Percentiles rank a stretch among this genome's conserved stretches.
phyloP scores from a whole-genome alignment of 2,888 invertebrate species.

The Lycocerus yunnanus region DNA sequence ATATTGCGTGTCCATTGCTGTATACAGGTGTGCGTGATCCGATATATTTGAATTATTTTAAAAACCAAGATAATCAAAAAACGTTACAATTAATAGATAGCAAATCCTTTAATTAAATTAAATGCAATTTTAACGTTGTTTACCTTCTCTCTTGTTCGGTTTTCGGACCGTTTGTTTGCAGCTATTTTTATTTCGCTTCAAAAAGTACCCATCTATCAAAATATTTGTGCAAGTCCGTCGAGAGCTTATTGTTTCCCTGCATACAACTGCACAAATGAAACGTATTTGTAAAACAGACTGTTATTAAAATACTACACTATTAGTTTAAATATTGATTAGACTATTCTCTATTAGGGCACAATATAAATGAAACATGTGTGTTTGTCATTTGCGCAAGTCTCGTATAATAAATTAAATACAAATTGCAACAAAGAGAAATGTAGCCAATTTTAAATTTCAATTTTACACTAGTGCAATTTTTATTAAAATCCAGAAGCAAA shows the following conservation, averaged over 20 bases:
- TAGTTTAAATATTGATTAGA: constrained; percentile 5
- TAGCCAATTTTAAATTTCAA: not conserved
- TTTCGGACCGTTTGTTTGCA: not conserved
- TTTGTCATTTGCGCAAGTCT: constrained; percentile 8
- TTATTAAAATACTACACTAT: constrained; percentile 10
- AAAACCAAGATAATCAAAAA: not conserved
- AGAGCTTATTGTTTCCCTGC: not conserved
- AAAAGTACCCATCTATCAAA: not conserved
- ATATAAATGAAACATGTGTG: constrained; percentile 9
- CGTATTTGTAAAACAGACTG: not conserved
- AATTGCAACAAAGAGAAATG: not conserved
- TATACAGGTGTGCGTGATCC: not conserved
- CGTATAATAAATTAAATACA: constrained; percentile 3
- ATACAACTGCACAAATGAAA: not conserved
- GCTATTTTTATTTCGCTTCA: not conserved
- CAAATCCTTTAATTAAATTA: not conserved
- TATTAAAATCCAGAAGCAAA: not conserved
- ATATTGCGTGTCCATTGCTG: not conserved
- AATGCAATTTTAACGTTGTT: not conserved
- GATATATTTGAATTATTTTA: not conserved
- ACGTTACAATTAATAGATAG: not conserved
- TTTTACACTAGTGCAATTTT: not conserved
- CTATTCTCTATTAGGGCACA: constrained; percentile 1
- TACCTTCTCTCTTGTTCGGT: not conserved
- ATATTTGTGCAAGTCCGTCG: not conserved